Percentiles rank a stretch among this genome's conserved stretches.
These are phyloP conservation scores for Oncorhynchus tshawytscha DNA, from an alignment of 2,113 vertebrate genomes.

Conservation along the genomic window DNA sequence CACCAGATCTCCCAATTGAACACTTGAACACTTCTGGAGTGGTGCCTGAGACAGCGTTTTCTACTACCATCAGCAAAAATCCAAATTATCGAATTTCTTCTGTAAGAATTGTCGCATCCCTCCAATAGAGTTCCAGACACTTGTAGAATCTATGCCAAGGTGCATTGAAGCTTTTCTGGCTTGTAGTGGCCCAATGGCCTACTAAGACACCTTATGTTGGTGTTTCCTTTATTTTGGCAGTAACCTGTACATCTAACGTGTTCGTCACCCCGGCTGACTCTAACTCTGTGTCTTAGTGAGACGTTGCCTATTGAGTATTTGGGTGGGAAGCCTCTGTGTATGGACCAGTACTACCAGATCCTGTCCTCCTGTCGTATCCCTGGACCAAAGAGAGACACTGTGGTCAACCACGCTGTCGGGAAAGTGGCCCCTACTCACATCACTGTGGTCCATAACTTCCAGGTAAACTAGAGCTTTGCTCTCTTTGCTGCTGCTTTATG, in stretches of 20 bases:
- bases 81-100: no score
- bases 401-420: conserved; percentile 79
- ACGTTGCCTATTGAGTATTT: conserved; percentile 87
- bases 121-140: no score
- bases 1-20: no score
- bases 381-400: conserved; percentile 85
- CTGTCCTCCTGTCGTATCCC: conserved; percentile 94
- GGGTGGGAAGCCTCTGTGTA: conserved; percentile 88
- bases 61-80: no score
- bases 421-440: conserved; percentile 83
- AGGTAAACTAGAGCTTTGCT: conserved; percentile 70
- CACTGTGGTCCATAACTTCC: conserved; percentile 96
- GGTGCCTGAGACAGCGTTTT: no score
- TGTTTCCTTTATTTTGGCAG: no score
- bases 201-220: no score
- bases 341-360: conserved; percentile 98
- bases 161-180: no score
- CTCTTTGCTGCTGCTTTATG: background rate
- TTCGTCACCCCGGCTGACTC: background rate
- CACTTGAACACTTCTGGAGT: no score
- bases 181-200: no score
- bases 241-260: background rate
- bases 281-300: conserved; percentile 70
- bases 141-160: no score
- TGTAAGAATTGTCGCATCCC: no score